Evolutionary conservation across 2,113 vertebrate genomes (phyloP), one percentile per base, ranked within the genome.

Genomic region (Ramphastos sulfuratus): DNA sequence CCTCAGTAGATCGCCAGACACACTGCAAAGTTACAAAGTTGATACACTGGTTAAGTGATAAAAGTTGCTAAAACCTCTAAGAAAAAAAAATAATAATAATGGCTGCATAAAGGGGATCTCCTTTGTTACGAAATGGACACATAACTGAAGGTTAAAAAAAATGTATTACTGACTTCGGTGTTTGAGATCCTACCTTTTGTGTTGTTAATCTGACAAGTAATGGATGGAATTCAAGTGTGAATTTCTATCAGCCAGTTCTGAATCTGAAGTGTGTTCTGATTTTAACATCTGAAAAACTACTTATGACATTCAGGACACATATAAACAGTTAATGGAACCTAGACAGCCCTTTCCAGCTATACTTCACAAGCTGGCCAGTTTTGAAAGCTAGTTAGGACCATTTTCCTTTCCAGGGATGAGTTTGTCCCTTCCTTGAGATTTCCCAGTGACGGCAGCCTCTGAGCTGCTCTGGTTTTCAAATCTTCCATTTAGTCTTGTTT

Each of bases 1-100:
- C 12, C 50, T 65, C 3, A 0, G 0, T n/a, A 54, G 4, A 4
- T 82, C 58, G 19, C 24, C 42, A 50, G 23, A 6, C 9, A 69
- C 3, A 6, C 6, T 37, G 18, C 3, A 66, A 44, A 37, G 5
- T 20, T 56, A 18, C 56, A 82, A 4, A 39, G 44, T n/a, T 69
- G 60, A 16, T 39, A n/a, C 9, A 15, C 4, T 19, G 9, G 9
- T 33, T 6, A 59, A 63, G 23, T 4, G 7, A 18, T 39, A 42
- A 89, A 91, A 87, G 61, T n/a, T 52, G 46, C 9, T 33, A 10
- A 63, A 92, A 74, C 4, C 54, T 78, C 15, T 27, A 55, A 21
- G 66, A 59, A 17, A 70, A 60, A n/a, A n/a, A n/a, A n/a, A n/a
- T n/a, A n/a, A n/a, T n/a, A n/a, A n/a, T n/a, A n/a, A n/a, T 37